These are phyloP conservation scores for Calliphora vicina DNA, from an alignment of 1,140 invertebrate species.

Conservation along the genomic window DNA sequence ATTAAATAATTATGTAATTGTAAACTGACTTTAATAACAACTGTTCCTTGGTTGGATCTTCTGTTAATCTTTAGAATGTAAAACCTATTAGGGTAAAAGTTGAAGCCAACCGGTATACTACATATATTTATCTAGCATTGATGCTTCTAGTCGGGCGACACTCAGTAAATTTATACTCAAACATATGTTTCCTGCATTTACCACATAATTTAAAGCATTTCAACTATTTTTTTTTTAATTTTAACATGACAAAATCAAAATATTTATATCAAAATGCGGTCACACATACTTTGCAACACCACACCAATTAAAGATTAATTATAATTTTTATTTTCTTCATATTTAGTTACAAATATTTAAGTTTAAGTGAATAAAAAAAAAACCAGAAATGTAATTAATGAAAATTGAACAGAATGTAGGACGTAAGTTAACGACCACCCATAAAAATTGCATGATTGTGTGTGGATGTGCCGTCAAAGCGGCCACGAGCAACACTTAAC, in stretches of 20 bases:
- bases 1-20: no score
- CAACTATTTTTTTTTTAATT: no score
- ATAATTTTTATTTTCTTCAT: neutral
- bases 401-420: conserved; percentile 27
- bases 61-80: no score
- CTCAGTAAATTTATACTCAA: no score
- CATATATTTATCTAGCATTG: no score
- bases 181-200: no score
- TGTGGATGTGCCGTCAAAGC: conserved; percentile 5
- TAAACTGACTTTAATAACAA: no score
- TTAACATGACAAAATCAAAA: neutral
- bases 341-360: neutral
- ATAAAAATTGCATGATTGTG: conserved; percentile 9
- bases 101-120: no score
- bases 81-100: no score
- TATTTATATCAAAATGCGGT: neutral
- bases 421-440: conserved; percentile 12
- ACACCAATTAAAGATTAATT: neutral
- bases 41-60: no score
- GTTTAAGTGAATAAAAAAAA: neutral
- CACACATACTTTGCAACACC: neutral
- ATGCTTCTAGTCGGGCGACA: no score
- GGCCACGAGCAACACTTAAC: neutral
- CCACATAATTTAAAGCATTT: no score
- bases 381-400: conserved; percentile 26